Evolutionary conservation across 2,888 invertebrate species (phyloP), one percentile per base, ranked within the genome.

Genomic region (Drosophila sordidapex): DNA sequence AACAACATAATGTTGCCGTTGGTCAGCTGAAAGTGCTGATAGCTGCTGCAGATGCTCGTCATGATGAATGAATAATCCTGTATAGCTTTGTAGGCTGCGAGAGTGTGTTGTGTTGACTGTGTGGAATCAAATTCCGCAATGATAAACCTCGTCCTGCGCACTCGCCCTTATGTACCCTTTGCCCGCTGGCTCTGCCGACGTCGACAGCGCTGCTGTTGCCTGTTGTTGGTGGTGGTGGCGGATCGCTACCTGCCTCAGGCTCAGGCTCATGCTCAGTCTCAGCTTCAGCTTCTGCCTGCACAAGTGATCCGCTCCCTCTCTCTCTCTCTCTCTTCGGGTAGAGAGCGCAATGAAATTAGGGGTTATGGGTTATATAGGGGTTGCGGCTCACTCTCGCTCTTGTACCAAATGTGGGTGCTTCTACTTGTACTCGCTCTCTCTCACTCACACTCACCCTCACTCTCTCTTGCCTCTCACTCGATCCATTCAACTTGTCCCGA

Each of bases 111-210:
- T 91, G 89, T 90, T 92, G 85, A 92, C 93, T 92, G 92, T 91
- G 88, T 92, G 93, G 92, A 93, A 93, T 94, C 93, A 92, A 93
- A 94, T 94, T 93, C 93, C 94, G 93, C 92, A 94, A 94, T 94
- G 94, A 93, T 94, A 91, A 92, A 92, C 92, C 91, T 93, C 92
- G 93, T 93, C 93, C 93, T 93, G 91, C 87, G 82, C 89, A 82
- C 80, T 83, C 46, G 81, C 86, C 89, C 89, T 92, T 92, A 92
- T 92, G 90, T 93, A 93, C 87, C 86, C 56, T 38, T 76, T 72
- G 78, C 76, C 74, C 51, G 79, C 48, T 31, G 60, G 69, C 60
- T 48, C 57, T 59, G 65, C 72, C 52, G 52, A 21, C 69, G 38
- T 33, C 29, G 63, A 35, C 68, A 31, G 61, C 48, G 66, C 62